These are phyloP conservation scores for Acanthornis magna DNA, from an alignment of 2,797 vertebrate genomes.

Conservation along the genomic window DNA sequence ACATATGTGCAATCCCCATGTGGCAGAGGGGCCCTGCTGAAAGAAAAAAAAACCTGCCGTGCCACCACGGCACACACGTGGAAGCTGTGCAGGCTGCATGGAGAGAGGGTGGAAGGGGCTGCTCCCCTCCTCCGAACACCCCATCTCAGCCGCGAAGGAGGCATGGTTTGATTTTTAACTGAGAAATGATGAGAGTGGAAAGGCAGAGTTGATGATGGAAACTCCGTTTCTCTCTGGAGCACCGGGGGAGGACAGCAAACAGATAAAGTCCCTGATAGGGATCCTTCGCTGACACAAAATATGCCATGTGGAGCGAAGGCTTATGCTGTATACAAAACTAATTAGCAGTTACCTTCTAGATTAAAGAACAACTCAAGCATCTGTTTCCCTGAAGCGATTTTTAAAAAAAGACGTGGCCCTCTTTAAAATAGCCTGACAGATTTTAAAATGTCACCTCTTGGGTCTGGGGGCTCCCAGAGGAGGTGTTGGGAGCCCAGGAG, in stretches of 20 bases:
- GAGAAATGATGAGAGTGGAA: background rate
- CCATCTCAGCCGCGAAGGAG: background rate
- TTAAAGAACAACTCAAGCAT: slow-evolving; percentile 35
- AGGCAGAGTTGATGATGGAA: background rate
- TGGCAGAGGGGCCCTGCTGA: background rate
- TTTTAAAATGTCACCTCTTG: background rate
- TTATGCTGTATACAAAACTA: slow-evolving; percentile 29
- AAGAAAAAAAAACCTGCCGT: background rate
- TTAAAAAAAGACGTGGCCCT: background rate
- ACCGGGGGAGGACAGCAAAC: background rate
- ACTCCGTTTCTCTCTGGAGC: background rate
- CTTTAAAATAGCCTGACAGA: background rate
- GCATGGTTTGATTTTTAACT: background rate
- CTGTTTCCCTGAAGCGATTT: slow-evolving; percentile 12
- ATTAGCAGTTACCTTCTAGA: slow-evolving; percentile 50
- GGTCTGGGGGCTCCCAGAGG: background rate
- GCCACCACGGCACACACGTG: background rate
- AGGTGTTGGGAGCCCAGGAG: background rate
- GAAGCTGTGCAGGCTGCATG: background rate
- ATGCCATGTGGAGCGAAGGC: slow-evolving; percentile 19
- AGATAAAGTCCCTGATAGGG: slow-evolving; percentile 10
- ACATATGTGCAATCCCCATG: background rate
- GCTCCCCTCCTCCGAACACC: background rate
- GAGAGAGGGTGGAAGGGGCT: background rate
- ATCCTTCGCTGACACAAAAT: background rate